Evolutionary conservation across 2,113 vertebrate species (phyloP).

Genomic region (Cairina moschata): DNA sequence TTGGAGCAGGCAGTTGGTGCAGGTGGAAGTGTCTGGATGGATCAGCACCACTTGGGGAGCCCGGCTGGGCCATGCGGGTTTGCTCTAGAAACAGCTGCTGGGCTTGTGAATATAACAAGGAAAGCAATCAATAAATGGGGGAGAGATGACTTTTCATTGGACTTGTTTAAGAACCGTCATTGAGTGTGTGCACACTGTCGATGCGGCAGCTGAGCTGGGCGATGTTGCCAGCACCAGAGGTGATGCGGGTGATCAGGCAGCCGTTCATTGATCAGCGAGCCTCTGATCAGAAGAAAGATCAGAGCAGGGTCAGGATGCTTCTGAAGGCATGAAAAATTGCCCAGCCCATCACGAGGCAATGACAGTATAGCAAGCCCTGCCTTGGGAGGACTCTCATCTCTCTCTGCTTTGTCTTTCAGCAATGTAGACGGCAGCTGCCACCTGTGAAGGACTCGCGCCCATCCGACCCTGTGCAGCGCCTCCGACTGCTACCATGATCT

Average conservation of each 20-base stretch:
- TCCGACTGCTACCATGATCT: constrained; percentile 84
- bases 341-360: background rate
- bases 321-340: background rate
- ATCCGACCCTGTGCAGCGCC: constrained; percentile 51
- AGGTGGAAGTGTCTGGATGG: background rate
- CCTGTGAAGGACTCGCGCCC: constrained; percentile 38
- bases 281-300: background rate
- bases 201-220: background rate
- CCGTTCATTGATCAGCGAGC: background rate
- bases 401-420: constrained; percentile 75
- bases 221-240: background rate
- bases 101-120: background rate
- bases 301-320: background rate
- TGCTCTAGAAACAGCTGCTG: background rate
- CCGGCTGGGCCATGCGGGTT: background rate
- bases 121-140: background rate
- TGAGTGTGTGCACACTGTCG: background rate
- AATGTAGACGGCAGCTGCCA: constrained; percentile 83
- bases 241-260: background rate
- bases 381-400: constrained; percentile 5
- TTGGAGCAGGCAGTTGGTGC: background rate
- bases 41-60: background rate
- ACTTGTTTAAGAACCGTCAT: background rate
- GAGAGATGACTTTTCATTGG: background rate
- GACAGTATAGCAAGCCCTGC: background rate